Conservation (phyloP, 1,140 invertebrate genomes). For the Plectrocnemia conspersa region DNA sequence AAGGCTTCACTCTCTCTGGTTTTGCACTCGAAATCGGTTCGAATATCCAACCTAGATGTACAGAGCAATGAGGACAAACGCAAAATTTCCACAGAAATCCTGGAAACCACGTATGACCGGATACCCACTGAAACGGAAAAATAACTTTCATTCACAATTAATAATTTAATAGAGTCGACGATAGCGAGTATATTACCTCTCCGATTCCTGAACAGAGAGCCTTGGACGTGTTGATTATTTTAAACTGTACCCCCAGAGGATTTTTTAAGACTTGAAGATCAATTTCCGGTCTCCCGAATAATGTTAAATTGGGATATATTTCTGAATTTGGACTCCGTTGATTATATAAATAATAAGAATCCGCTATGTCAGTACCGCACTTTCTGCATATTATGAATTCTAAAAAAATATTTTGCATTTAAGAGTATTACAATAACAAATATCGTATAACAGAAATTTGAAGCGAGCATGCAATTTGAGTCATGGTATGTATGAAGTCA, state of each 20-base stretch:
- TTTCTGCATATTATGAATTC: conserved; percentile 50
- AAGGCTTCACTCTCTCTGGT: conserved; percentile 30
- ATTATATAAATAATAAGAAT: conserved; percentile 48
- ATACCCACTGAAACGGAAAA: conserved; percentile 41
- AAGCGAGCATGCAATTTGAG: no score
- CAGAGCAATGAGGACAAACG: conserved; percentile 46
- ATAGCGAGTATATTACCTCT: conserved; percentile 38
- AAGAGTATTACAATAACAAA: no score
- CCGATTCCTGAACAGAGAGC: conserved; percentile 48
- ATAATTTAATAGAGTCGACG: neutral
- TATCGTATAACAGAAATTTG: no score
- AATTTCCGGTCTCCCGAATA: conserved; percentile 49
- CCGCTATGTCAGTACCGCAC: conserved; percentile 51
- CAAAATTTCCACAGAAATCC: conserved; percentile 49
- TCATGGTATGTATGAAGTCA: no score
- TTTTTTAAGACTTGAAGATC: conserved; percentile 50
- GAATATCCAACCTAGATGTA: conserved; percentile 51
- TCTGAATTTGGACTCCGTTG: conserved; percentile 46
- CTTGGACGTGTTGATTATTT: conserved; percentile 48
- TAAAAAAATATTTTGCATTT: conserved; percentile 34
- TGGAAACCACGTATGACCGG: conserved; percentile 50
- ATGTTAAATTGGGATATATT: conserved; percentile 45
- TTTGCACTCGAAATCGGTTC: conserved; percentile 36
- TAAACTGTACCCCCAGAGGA: conserved; percentile 50
- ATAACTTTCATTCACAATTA: conserved; percentile 14